A percentile compares a stretch with the other conserved stretches of the same genome.
phyloP scores from a whole-genome alignment of 2,797 vertebrate species.

The Scomberomorus guttatus region DNA sequence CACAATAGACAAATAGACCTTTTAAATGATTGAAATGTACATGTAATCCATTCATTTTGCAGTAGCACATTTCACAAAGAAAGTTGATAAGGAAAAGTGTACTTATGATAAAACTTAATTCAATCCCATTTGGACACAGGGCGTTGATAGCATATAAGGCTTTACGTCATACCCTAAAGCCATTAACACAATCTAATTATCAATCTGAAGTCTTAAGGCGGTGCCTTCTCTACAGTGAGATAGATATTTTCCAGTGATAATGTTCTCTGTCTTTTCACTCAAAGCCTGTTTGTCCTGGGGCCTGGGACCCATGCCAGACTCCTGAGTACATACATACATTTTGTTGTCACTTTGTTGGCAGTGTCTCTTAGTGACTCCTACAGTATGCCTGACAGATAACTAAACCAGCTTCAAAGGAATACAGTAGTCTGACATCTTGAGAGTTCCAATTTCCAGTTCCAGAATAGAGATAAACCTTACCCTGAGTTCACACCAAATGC shows the following conservation, averaged over 20 bases:
- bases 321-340: too few species aligned
- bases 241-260: constrained; percentile 25
- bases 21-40: background rate
- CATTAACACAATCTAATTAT: constrained; percentile 62
- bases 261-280: constrained; percentile 30
- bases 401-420: background rate
- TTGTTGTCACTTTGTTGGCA: background rate
- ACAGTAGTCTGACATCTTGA: background rate
- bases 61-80: background rate
- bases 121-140: constrained; percentile 26
- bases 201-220: background rate
- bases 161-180: constrained; percentile 25
- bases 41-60: background rate
- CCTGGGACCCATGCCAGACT: constrained; percentile 4
- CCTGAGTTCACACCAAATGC: background rate
- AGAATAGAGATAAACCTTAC: background rate
- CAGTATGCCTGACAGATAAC: background rate
- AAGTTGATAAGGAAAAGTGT: background rate
- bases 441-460: background rate
- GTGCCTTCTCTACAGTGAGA: constrained; percentile 1
- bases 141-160: constrained; percentile 2
- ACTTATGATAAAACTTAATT: constrained; percentile 35
- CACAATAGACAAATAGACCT: background rate
- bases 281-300: constrained; percentile 23
- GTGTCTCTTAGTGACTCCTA: background rate